Evolutionary conservation across 37 sponge, comb jelly and placozoan species (phyloP).

Genomic region (Aphrocallistes beatrix): DNA sequence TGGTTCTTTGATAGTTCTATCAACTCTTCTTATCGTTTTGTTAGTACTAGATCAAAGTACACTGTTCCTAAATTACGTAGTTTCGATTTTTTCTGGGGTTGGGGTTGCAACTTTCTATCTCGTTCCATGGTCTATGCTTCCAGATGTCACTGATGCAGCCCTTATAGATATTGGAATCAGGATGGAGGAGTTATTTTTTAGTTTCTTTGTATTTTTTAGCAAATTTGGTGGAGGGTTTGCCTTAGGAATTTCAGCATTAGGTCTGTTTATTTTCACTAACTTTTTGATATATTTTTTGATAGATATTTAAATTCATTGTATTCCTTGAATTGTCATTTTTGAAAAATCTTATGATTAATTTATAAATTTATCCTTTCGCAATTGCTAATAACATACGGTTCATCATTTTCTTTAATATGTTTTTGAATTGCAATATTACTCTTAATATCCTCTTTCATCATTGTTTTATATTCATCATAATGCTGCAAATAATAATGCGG

Average conservation of each 20-base stretch:
- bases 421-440: too few species aligned
- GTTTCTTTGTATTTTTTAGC: constrained; percentile 75
- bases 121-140: constrained; percentile 88
- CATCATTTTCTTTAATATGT: too few species aligned
- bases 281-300: too few species aligned
- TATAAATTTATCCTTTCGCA: too few species aligned
- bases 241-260: constrained; percentile 50
- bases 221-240: constrained; percentile 74
- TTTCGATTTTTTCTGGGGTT: constrained; percentile 37
- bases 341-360: too few species aligned
- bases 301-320: too few species aligned
- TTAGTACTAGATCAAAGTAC: constrained; percentile 28
- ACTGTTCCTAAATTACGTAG: constrained; percentile 16
- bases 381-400: too few species aligned
- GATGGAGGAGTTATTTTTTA: constrained; percentile 75
- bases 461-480: too few species aligned
- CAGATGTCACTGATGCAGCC: constrained; percentile 74
- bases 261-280: too few species aligned
- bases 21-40: constrained; percentile 9
- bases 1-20: constrained; percentile 43
- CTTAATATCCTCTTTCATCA: too few species aligned
- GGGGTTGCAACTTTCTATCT: constrained; percentile 53
- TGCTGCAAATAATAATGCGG: too few species aligned
- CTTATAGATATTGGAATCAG: constrained; percentile 31
- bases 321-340: too few species aligned